Evolutionary conservation across 2,888 invertebrate genomes (phyloP).

Genomic region (Acanthosepion pharaonis): DNA sequence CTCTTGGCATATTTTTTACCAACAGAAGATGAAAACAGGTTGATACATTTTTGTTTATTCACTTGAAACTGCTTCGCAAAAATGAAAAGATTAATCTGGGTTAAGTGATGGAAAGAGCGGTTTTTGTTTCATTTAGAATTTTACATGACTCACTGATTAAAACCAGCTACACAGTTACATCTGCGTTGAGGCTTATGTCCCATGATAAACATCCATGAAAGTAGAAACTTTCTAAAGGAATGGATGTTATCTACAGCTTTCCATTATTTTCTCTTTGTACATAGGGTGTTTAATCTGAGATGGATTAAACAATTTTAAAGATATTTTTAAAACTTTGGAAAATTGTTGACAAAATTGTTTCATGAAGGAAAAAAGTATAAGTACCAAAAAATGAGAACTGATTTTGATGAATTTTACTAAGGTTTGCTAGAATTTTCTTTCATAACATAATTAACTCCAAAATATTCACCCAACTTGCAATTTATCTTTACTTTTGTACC

Average conservation of each 20-base stretch:
- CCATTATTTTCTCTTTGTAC: neutral
- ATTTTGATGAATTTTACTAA: neutral
- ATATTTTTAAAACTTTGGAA: neutral
- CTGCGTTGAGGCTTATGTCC: neutral
- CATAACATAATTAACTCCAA: neutral
- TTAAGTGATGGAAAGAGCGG: neutral
- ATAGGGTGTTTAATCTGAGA: neutral
- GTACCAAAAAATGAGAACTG: neutral
- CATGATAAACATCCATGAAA: neutral
- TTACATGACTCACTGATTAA: neutral
- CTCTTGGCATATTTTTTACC: neutral
- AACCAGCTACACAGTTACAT: neutral
- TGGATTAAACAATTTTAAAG: neutral
- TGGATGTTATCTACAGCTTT: neutral
- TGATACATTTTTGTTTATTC: neutral
- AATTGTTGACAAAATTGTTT: neutral
- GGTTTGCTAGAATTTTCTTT: neutral
- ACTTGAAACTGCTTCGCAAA: neutral
- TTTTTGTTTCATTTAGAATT: neutral
- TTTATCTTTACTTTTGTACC: neutral
- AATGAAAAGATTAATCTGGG: neutral
- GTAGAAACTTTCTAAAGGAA: neutral
- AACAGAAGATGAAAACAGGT: neutral
- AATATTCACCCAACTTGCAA: neutral
- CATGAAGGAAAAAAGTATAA: neutral